These are phyloP conservation scores for Phrixothrix hirtus DNA, from an alignment of 2,888 invertebrate genomes.

Conservation along the genomic window DNA sequence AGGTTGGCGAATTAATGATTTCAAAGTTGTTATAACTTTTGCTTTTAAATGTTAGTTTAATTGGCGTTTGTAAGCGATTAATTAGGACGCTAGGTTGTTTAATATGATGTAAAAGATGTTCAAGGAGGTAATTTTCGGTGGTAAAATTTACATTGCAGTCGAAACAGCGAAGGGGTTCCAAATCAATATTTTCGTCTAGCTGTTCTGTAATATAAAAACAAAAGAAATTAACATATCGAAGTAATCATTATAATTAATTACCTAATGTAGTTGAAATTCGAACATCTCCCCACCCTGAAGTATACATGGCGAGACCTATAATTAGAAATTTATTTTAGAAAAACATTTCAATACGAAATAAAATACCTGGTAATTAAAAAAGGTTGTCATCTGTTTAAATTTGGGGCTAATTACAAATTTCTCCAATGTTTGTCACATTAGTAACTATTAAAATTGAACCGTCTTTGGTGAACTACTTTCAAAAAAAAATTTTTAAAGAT, in stretches of 20 bases:
- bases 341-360: too few species aligned
- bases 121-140: slow-evolving; percentile 57
- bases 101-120: slow-evolving; percentile 62
- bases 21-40: slow-evolving; percentile 48
- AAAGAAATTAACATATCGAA: background rate
- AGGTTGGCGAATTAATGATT: slow-evolving; percentile 46
- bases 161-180: slow-evolving; percentile 52
- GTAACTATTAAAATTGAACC: too few species aligned
- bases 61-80: slow-evolving; percentile 57
- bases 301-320: slow-evolving; percentile 16
- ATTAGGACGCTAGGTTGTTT: slow-evolving; percentile 60
- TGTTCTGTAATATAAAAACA: background rate
- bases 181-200: background rate
- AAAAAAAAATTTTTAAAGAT: too few species aligned
- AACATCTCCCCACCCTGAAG: slow-evolving; percentile 11
- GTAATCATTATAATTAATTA: background rate
- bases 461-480: too few species aligned
- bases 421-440: too few species aligned
- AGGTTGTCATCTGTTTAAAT: too few species aligned
- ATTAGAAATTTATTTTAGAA: background rate
- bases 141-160: slow-evolving; percentile 61
- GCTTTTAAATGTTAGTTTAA: slow-evolving; percentile 57
- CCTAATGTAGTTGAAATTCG: background rate
- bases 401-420: too few species aligned
- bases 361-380: too few species aligned